Evolutionary conservation across 2,888 invertebrate species (phyloP).

Genomic region (Leptothorax acervorum): DNA sequence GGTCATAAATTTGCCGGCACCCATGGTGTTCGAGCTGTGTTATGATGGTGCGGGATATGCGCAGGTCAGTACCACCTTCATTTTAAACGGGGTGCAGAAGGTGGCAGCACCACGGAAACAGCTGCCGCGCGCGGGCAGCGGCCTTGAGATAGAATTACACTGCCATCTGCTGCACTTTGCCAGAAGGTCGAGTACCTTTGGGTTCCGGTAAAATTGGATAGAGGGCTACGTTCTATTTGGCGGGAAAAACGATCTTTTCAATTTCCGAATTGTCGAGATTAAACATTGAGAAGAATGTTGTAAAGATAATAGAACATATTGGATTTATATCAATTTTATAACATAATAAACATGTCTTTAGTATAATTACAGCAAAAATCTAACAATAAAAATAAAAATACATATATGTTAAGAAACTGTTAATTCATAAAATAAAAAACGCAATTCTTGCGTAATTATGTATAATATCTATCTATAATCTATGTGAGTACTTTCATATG

Average conservation of each 20-base stretch:
- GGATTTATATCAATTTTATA: neutral
- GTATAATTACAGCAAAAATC: neutral
- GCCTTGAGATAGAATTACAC: slow-evolving; percentile 66
- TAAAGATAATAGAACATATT: neutral
- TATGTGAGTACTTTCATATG: neutral
- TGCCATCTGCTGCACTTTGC: slow-evolving; percentile 81
- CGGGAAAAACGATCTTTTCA: slow-evolving; percentile 60
- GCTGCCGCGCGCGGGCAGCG: slow-evolving; percentile 47
- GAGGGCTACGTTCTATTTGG: slow-evolving; percentile 76
- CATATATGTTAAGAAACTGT: neutral
- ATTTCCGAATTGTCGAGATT: neutral
- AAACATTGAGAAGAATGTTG: neutral
- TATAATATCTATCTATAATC: neutral
- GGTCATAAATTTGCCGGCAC: slow-evolving; percentile 81
- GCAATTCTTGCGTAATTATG: neutral
- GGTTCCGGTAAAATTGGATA: slow-evolving; percentile 78
- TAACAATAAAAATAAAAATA: neutral
- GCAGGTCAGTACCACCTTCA: slow-evolving; percentile 81
- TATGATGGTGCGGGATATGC: slow-evolving; percentile 79
- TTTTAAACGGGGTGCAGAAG: slow-evolving; percentile 66
- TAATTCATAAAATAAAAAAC: neutral
- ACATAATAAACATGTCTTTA: neutral
- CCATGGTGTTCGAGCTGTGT: slow-evolving; percentile 74
- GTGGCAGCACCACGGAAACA: slow-evolving; percentile 77
- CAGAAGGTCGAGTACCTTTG: slow-evolving; percentile 68